Evolutionary conservation across 2,888 invertebrate species (phyloP).

Genomic region (Eupithecia subfuscata): DNA sequence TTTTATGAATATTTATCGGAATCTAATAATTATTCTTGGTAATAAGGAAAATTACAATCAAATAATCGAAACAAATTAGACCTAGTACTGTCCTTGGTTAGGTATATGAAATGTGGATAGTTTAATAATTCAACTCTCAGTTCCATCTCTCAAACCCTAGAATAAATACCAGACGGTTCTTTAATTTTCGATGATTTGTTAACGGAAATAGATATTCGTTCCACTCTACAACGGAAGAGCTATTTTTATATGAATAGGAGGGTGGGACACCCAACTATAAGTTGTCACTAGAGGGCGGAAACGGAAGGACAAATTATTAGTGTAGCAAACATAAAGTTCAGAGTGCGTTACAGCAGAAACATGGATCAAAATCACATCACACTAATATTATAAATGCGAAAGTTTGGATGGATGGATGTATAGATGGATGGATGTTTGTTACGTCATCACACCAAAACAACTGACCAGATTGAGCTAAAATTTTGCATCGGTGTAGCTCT

Average conservation of each 20-base stretch:
- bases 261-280: slow-evolving; percentile 5
- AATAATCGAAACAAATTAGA: too few species aligned
- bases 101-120: neutral
- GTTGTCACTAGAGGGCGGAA: neutral
- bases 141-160: neutral
- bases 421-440: too few species aligned
- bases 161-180: slow-evolving; percentile 2
- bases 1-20: neutral
- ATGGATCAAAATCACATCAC: slow-evolving; percentile 8
- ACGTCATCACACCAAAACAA: too few species aligned
- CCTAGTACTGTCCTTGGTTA: too few species aligned
- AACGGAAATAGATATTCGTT: slow-evolving; percentile 17
- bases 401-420: too few species aligned
- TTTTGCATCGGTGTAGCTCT: too few species aligned
- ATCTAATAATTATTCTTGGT: neutral
- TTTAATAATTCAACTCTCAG: neutral
- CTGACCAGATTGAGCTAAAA: too few species aligned
- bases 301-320: neutral
- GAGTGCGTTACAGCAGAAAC: neutral
- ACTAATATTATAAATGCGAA: too few species aligned
- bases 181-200: slow-evolving; percentile 23
- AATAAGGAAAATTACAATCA: too few species aligned
- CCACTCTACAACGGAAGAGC: slow-evolving; percentile 11
- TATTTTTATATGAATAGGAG: slow-evolving; percentile 19
- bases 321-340: neutral